Conservation (phyloP, 2,113 vertebrate species). For the Crotophaga sulcirostris region DNA sequence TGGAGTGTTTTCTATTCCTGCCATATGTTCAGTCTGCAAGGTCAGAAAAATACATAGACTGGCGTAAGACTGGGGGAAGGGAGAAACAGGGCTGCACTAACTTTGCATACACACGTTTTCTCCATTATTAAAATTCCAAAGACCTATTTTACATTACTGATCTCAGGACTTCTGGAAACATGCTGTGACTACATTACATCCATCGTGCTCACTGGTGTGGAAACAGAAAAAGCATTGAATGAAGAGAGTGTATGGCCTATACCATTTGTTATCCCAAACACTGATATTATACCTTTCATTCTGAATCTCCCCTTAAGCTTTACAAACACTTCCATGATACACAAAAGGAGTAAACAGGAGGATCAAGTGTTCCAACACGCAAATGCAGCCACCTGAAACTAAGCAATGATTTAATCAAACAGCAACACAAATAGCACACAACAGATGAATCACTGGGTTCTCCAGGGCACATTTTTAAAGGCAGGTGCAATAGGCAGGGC, state of each 20-base stretch:
- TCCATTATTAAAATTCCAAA: constrained; percentile 64
- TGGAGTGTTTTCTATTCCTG: background rate
- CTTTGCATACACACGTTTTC: constrained; percentile 52
- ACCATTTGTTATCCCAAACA: constrained; percentile 43
- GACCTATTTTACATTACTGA: constrained; percentile 63
- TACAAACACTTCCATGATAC: background rate
- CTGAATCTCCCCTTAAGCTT: constrained; percentile 25
- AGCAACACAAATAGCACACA: background rate
- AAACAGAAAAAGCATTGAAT: constrained; percentile 59
- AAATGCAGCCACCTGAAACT: constrained; percentile 65
- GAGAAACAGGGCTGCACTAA: background rate
- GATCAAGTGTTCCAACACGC: constrained; percentile 15
- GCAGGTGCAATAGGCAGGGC: constrained; percentile 60
- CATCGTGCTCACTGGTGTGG: constrained; percentile 46
- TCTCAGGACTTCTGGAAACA: constrained; percentile 63
- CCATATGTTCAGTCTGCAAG: background rate
- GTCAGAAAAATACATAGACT: background rate
- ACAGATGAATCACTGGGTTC: constrained; percentile 32
- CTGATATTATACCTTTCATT: constrained; percentile 36
- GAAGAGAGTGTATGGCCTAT: constrained; percentile 5
- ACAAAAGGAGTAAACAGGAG: constrained; percentile 60
- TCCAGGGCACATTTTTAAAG: constrained; percentile 57
- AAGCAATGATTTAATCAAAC: constrained; percentile 56
- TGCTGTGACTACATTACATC: constrained; percentile 67
- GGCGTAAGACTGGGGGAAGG: background rate